Percentiles rank a stretch among this genome's conserved stretches.
Conservation (phyloP, 1,140 invertebrate species). For the Aphidius ervi region DNA sequence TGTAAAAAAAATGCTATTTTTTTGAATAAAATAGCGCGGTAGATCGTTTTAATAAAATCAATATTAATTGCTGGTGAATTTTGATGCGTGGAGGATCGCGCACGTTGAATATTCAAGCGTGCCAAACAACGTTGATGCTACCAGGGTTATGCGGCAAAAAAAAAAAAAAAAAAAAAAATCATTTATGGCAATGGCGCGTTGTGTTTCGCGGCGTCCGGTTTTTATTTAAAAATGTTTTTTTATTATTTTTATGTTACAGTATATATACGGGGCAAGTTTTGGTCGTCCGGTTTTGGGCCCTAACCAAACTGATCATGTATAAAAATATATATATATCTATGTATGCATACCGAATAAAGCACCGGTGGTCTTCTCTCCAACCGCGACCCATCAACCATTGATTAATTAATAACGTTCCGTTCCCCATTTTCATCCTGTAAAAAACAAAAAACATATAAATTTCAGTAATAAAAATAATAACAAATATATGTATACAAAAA, state of each 20-base stretch:
- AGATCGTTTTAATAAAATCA: conserved; percentile 45
- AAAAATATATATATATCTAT: no score
- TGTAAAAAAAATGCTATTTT: background rate
- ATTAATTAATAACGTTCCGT: conserved; percentile 37
- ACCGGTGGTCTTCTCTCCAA: conserved; percentile 24
- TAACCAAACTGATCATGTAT: conserved; percentile 1
- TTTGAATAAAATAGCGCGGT: background rate
- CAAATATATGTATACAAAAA: no score
- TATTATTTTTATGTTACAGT: no score
- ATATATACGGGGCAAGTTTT: no score
- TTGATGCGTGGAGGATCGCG: conserved; percentile 17
- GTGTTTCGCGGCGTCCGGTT: conserved; percentile 34
- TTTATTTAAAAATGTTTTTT: conserved; percentile 23
- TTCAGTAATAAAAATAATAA: no score
- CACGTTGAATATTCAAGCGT: conserved; percentile 48
- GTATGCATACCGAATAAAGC: background rate
- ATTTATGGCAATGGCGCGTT: conserved; percentile 40
- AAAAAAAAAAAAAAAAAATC: conserved; percentile 23
- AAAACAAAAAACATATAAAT: conserved; percentile 12
- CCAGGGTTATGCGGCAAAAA: conserved; percentile 33
- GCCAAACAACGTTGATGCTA: conserved; percentile 6
- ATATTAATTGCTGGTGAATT: conserved; percentile 44
- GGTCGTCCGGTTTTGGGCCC: conserved; percentile 1
- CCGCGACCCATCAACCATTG: conserved; percentile 25
- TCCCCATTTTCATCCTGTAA: conserved; percentile 29